Evolutionary conservation across 23 tunicate genomes (phyloP).

Genomic region (Botrylloides violaceus): DNA sequence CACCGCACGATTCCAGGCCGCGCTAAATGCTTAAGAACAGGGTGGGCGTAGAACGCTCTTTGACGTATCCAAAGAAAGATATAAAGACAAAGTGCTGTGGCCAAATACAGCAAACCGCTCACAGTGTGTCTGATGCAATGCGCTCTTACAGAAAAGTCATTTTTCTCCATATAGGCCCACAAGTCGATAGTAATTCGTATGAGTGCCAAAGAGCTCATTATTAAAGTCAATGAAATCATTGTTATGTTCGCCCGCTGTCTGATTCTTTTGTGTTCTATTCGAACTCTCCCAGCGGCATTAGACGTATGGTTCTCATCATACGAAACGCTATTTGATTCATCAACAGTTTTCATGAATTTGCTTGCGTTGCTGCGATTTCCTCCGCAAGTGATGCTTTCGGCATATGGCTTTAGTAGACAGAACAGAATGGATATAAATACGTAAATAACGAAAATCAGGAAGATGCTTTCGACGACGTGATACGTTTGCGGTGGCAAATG

Average conservation of each 20-base stretch:
- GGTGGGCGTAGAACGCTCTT: constrained; percentile 25
- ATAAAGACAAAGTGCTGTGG: neutral
- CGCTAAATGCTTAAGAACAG: constrained; percentile 18
- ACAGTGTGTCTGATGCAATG: constrained; percentile 23
- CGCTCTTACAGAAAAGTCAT: neutral
- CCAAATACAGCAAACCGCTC: constrained; percentile 10
- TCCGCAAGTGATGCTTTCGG: neutral
- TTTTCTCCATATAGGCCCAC: constrained; percentile 14
- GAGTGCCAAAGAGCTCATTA: constrained; percentile 10
- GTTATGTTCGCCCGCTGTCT: neutral
- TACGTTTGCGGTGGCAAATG: neutral
- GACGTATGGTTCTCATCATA: neutral
- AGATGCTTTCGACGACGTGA: neutral
- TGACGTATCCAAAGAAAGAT: constrained; percentile 21
- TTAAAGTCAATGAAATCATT: constrained; percentile 9
- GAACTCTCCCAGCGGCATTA: neutral
- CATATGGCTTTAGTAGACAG: neutral
- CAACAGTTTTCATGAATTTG: neutral
- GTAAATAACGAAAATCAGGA: neutral
- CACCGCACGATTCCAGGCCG: constrained; percentile 6
- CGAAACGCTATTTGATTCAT: neutral
- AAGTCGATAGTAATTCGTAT: constrained; percentile 13
- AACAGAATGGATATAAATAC: neutral
- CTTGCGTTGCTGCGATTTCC: neutral
- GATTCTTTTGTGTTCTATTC: neutral